A percentile compares a stretch with the other conserved stretches of the same genome.
phyloP scores from a whole-genome alignment of 2,888 invertebrate genomes.

The Dichetophora obliterata region DNA sequence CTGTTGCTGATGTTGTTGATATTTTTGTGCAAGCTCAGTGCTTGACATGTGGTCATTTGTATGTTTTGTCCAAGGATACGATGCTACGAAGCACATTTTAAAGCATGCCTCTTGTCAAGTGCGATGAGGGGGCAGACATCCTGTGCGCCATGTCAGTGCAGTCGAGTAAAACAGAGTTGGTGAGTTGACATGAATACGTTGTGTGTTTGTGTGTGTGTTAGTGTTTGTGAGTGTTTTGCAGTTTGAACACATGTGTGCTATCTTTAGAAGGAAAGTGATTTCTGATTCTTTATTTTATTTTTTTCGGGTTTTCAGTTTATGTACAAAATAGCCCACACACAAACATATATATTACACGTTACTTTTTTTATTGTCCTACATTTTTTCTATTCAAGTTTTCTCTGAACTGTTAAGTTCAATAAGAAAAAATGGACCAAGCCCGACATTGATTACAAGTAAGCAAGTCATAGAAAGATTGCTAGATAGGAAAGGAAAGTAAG shows the following conservation, averaged over 20 bases:
- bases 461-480: neutral
- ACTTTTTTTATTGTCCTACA: neutral
- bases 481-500: neutral
- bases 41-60: slow-evolving; percentile 17
- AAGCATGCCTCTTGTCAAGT: too few relatives aligned
- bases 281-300: neutral
- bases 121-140: too few relatives aligned
- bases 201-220: too few relatives aligned
- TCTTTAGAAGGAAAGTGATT: neutral
- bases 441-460: slow-evolving; percentile 11
- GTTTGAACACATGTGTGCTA: neutral
- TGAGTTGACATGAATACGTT: too few relatives aligned
- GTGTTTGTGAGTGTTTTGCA: too few relatives aligned
- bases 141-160: too few relatives aligned
- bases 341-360: neutral
- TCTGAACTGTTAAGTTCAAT: neutral
- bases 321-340: neutral
- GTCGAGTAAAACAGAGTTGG: too few relatives aligned
- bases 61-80: neutral
- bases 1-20: neutral
- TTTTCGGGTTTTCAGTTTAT: neutral
- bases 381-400: neutral
- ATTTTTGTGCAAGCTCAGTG: slow-evolving; percentile 10
- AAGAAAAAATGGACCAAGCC: slow-evolving; percentile 1
- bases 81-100: too few relatives aligned